Conservation (phyloP, 2,797 vertebrate species). For the Zalophus californianus region DNA sequence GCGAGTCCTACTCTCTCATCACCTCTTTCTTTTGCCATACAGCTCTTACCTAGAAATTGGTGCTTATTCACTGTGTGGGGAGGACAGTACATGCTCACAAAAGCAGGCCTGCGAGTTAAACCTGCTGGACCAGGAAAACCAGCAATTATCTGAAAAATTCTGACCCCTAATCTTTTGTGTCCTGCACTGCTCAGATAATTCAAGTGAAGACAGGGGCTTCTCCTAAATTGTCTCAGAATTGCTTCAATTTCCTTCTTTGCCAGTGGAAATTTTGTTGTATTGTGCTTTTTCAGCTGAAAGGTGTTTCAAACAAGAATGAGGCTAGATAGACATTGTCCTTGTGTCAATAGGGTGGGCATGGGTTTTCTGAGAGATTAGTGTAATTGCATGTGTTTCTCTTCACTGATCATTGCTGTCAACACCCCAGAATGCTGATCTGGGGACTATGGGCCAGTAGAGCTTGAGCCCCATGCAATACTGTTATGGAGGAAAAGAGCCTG, state of each 20-base stretch:
- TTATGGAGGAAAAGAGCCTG: neutral
- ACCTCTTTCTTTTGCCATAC: neutral
- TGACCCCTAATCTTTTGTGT: constrained; percentile 50
- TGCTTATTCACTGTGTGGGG: neutral
- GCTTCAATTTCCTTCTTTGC: constrained; percentile 57
- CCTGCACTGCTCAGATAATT: constrained; percentile 6
- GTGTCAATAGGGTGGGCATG: neutral
- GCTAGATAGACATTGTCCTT: neutral
- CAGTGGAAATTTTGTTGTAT: constrained; percentile 33
- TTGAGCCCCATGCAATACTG: neutral
- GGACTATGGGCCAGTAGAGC: neutral
- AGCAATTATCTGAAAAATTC: constrained; percentile 67
- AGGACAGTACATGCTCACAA: neutral
- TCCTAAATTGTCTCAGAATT: constrained; percentile 67
- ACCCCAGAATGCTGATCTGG: neutral
- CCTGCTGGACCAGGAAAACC: constrained; percentile 51
- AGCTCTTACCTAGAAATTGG: neutral
- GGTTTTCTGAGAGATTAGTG: neutral
- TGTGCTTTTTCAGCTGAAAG: constrained; percentile 39
- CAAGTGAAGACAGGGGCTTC: constrained; percentile 16
- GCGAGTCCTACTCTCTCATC: neutral
- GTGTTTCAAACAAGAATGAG: neutral
- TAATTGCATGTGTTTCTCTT: neutral
- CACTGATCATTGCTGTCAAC: neutral
- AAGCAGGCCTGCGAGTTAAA: constrained; percentile 9